These are phyloP conservation scores for Spicauda simplicius DNA, from an alignment of 2,888 invertebrate species.

Conservation along the genomic window DNA sequence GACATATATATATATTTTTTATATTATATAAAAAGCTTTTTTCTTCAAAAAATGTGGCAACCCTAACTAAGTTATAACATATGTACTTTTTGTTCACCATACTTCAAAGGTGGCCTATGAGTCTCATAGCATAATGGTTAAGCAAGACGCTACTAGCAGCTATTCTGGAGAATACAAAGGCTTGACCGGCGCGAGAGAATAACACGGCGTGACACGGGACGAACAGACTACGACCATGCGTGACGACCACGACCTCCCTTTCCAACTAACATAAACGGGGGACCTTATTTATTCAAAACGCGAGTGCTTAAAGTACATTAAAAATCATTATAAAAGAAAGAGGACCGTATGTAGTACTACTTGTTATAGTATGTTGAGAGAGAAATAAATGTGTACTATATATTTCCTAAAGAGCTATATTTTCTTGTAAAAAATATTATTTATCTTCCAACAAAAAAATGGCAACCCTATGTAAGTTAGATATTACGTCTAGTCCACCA, in stretches of 20 bases:
- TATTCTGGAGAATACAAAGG: conserved; percentile 36
- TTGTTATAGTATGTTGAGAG: no score
- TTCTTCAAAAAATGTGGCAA: no score
- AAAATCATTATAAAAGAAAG: no score
- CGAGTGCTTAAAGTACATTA: no score
- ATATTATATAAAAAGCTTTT: no score
- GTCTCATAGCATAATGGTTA: conserved; percentile 12
- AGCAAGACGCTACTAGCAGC: conserved; percentile 16
- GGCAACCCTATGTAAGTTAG: not conserved
- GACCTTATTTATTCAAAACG: conserved; percentile 64
- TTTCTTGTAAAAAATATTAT: no score
- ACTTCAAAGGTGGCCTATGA: conserved; percentile 10
- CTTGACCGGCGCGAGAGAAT: conserved; percentile 13
- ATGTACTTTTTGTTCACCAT: not conserved
- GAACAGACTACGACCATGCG: conserved; percentile 55
- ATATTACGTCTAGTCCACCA: not conserved
- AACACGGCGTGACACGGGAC: conserved; percentile 12
- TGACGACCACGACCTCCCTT: conserved; percentile 68
- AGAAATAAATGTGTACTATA: no score
- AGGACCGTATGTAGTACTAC: no score
- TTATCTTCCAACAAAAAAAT: no score
- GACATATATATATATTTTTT: no score
- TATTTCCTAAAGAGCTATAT: no score
- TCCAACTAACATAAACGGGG: conserved; percentile 44
- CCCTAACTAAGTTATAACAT: not conserved